Evolutionary conservation across 2,888 invertebrate genomes (phyloP).

Genomic region (Apotomis turbidana): DNA sequence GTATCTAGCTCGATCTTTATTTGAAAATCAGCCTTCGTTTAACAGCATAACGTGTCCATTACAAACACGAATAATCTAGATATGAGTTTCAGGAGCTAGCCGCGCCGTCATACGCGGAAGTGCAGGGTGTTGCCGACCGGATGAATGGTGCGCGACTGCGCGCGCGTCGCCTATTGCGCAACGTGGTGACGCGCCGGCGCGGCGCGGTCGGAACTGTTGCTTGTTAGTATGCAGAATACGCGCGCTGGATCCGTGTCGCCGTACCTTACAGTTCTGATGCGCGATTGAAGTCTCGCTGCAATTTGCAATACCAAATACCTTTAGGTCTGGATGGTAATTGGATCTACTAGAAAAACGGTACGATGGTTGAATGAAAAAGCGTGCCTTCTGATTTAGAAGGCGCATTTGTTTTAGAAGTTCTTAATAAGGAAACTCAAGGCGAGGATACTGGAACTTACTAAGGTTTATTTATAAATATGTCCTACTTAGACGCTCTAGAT

Average conservation of each 20-base stretch:
- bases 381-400: no score
- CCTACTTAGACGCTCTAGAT: no score
- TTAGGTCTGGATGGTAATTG: conserved; percentile 1
- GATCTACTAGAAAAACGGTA: neutral
- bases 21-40: neutral
- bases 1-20: conserved; percentile 2
- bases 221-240: conserved; percentile 76
- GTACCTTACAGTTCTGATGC: conserved; percentile 61
- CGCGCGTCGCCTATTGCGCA: conserved; percentile 72
- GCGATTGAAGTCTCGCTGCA: conserved; percentile 46
- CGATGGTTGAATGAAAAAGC: no score
- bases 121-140: conserved; percentile 54
- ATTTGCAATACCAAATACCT: no score
- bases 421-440: no score
- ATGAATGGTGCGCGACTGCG: conserved; percentile 75
- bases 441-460: no score
- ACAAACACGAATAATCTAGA: neutral
- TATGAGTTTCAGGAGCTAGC: neutral
- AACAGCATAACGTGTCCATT: neutral
- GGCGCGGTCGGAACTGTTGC: conserved; percentile 63
- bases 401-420: no score
- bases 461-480: no score
- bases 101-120: conserved; percentile 28
- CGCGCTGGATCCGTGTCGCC: conserved; percentile 60
- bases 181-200: conserved; percentile 59